These are phyloP conservation scores for Periparus ater DNA, from an alignment of 2,797 vertebrate genomes.

Conservation along the genomic window DNA sequence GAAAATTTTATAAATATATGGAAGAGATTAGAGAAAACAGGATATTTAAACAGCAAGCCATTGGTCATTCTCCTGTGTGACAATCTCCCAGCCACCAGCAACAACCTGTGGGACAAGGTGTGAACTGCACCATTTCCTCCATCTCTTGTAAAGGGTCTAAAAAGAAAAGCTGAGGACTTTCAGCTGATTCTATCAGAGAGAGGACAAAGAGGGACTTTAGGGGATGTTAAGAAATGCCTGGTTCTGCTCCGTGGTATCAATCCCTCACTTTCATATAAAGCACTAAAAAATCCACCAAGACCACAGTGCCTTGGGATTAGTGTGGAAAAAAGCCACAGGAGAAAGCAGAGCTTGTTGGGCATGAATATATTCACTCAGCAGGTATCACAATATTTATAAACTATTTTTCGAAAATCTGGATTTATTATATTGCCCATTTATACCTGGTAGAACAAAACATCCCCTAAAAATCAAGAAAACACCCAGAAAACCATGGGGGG, in stretches of 20 bases:
- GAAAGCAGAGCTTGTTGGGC: not conserved
- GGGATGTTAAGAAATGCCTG: not conserved
- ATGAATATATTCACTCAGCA: not conserved
- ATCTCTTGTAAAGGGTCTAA: too few relatives aligned
- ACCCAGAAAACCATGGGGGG: too few relatives aligned
- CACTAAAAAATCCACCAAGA: fast-evolving
- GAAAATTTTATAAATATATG: not conserved
- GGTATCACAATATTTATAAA: not conserved
- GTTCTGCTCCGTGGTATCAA: not conserved
- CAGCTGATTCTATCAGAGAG: not conserved
- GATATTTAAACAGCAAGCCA: not conserved
- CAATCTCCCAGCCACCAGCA: not conserved
- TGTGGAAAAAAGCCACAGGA: not conserved
- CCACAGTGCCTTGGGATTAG: not conserved
- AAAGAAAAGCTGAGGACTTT: not conserved
- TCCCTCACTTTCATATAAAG: not conserved
- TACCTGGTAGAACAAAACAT: not conserved
- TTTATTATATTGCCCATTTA: not conserved
- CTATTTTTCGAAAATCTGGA: not conserved
- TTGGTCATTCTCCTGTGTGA: not conserved
- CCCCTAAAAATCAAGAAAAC: not conserved
- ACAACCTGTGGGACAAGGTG: not conserved
- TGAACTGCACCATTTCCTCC: not conserved
- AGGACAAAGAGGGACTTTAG: not conserved
- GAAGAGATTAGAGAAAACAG: not conserved